These are phyloP conservation scores for Atta colombica DNA, from an alignment of 1,140 invertebrate species.

Conservation along the genomic window DNA sequence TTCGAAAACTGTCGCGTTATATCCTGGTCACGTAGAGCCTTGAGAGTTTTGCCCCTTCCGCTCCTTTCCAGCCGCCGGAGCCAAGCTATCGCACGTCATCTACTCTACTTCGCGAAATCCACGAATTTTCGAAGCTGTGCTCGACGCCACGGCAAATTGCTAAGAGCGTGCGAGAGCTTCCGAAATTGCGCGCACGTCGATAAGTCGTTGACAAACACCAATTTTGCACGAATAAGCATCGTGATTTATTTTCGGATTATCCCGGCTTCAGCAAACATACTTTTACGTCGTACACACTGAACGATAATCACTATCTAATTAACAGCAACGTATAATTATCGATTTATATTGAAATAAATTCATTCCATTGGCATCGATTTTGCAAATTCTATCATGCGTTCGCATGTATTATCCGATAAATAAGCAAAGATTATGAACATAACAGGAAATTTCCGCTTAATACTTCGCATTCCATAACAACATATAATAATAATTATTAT, in stretches of 20 bases:
- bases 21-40: conserved; percentile 57
- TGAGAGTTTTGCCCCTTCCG: conserved; percentile 44
- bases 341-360: conserved; percentile 19
- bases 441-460: background rate
- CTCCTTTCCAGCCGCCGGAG: conserved; percentile 24
- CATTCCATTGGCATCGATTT: conserved; percentile 2
- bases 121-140: conserved; percentile 43
- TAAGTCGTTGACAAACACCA: conserved; percentile 31
- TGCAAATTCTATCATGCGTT: background rate
- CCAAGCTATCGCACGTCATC: conserved; percentile 45
- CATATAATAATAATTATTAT: background rate
- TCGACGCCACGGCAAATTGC: conserved; percentile 47
- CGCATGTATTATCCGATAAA: background rate
- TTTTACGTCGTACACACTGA: background rate
- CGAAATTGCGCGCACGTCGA: conserved; percentile 29
- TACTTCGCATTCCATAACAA: background rate
- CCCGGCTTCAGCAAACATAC: background rate
- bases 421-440: background rate
- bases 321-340: conserved; percentile 5
- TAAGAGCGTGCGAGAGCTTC: background rate
- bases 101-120: conserved; percentile 20
- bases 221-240: conserved; percentile 31
- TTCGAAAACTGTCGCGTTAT: conserved; percentile 63
- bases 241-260: conserved; percentile 42
- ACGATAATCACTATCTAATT: conserved; percentile 31